Evolutionary conservation across 2,113 vertebrate genomes (phyloP).

Genomic region (Peromyscus californicus): DNA sequence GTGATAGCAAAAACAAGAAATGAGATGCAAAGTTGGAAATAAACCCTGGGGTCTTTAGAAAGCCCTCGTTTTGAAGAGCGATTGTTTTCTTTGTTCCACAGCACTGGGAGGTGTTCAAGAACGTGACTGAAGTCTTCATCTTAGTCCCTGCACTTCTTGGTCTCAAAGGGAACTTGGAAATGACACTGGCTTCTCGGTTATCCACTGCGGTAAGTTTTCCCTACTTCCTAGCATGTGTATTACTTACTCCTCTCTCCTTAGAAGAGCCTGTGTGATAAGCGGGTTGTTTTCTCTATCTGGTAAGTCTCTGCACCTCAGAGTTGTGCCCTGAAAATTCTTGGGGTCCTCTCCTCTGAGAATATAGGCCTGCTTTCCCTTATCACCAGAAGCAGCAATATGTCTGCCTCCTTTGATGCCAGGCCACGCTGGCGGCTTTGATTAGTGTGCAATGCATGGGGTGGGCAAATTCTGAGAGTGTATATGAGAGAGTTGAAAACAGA

Average conservation of each 20-base stretch:
- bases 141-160: constrained; percentile 98
- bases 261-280: neutral
- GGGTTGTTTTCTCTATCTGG: neutral
- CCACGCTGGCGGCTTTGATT: neutral
- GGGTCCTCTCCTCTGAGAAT: neutral
- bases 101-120: constrained; percentile 98
- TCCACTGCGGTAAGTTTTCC: constrained; percentile 95
- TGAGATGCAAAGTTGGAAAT: neutral
- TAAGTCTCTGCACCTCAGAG: neutral
- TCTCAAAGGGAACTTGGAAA: constrained; percentile 99
- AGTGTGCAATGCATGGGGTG: neutral
- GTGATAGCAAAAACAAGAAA: neutral
- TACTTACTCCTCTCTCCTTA: neutral
- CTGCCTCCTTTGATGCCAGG: neutral
- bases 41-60: constrained; percentile 8
- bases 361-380: neutral
- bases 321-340: neutral
- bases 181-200: constrained; percentile 98
- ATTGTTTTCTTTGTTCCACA: constrained; percentile 75
- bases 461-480: neutral
- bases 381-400: neutral
- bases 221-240: neutral
- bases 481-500: neutral
- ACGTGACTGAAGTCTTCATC: constrained; percentile 98
- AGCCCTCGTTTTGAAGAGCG: constrained; percentile 20